Evolutionary conservation across 2,797 vertebrate genomes (phyloP).

Genomic region (Parauchenoglanis punctatus): DNA sequence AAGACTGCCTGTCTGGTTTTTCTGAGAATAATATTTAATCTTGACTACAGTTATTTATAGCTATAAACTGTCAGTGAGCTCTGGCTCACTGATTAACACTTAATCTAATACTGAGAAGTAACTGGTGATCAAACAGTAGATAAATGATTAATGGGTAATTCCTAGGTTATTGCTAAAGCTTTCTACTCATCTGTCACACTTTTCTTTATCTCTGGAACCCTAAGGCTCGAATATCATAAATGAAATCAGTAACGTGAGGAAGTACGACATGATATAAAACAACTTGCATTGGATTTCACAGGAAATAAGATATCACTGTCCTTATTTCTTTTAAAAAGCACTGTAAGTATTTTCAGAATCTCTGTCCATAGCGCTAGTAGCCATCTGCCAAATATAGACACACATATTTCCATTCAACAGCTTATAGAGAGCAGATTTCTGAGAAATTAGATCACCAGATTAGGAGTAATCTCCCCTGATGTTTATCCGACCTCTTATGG

Average conservation of each 20-base stretch:
- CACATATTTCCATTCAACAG: background rate
- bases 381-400: background rate
- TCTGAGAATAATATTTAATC: background rate
- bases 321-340: background rate
- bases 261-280: too few species aligned
- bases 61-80: background rate
- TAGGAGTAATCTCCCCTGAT: background rate
- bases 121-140: background rate
- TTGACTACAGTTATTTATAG: background rate
- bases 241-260: conserved; percentile 8
- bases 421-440: background rate
- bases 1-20: background rate
- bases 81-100: background rate
- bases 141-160: background rate
- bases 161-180: background rate
- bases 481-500: background rate
- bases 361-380: background rate
- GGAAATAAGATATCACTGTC: too few species aligned
- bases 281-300: background rate
- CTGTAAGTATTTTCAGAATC: background rate
- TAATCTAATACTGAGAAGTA: background rate
- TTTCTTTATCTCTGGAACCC: background rate
- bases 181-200: background rate
- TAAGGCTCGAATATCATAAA: background rate
- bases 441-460: conserved; percentile 4